Percentiles rank a stretch among this genome's conserved stretches.
These are phyloP conservation scores for Dorcus hopei DNA, from an alignment of 2,888 invertebrate genomes.

Conservation along the genomic window DNA sequence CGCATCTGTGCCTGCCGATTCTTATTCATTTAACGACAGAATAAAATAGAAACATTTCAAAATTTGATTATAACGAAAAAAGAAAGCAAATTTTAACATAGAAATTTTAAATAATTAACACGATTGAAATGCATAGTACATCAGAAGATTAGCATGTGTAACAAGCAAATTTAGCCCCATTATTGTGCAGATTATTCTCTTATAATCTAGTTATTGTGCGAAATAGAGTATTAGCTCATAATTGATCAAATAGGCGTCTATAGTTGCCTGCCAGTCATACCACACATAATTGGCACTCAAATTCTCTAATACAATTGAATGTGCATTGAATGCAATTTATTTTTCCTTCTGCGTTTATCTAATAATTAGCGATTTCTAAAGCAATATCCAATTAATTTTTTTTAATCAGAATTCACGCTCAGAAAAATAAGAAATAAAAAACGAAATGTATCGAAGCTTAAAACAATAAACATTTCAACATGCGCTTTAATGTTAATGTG, in stretches of 20 bases:
- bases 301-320: neutral
- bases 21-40: neutral
- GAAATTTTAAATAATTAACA: no score
- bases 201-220: constrained; percentile 6
- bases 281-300: neutral
- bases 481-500: neutral
- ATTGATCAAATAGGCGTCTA: constrained; percentile 10
- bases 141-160: no score
- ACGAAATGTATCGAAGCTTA: neutral
- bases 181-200: constrained; percentile 1
- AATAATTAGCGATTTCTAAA: neutral
- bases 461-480: neutral
- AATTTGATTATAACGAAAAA: neutral
- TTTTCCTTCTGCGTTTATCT: neutral
- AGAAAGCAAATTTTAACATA: no score
- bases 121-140: no score
- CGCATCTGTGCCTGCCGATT: constrained; percentile 4
- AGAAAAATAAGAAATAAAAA: neutral
- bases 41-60: neutral
- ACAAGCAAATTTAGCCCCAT: no score
- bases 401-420: neutral
- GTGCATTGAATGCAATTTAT: no score
- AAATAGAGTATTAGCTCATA: constrained; percentile 9
- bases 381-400: neutral
- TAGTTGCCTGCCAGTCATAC: constrained; percentile 4